Evolutionary conservation across 1,140 invertebrate genomes (phyloP), one percentile per base, ranked within the genome.

Genomic region (Atta colombica): DNA sequence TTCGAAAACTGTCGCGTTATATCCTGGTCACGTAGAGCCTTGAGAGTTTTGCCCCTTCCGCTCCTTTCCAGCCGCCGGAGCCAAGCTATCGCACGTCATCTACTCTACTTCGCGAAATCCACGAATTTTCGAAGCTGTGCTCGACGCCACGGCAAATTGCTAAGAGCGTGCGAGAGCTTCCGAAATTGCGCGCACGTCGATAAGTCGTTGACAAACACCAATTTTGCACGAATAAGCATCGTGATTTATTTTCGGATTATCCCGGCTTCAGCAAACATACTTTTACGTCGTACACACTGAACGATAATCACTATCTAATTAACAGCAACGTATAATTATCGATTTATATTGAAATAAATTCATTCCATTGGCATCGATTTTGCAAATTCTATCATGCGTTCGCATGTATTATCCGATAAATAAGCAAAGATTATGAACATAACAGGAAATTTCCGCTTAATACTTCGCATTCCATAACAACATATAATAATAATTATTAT

Each of bases 1-100:
- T 78, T 78, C 74, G 82, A 66, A 78, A 85, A 85, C 82, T 85
- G 74, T 84, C 82, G 60, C 82, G 82, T 78, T 85, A 84, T 75
- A 84, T 49, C 80, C 69, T 74, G 80, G 80, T 63, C 80, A 75
- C 69, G 69, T 84, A 84, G 80, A 60, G 80, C 65, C 78, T 81
- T 61, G 80, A 84, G 80, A 74, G 66, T 49, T 60, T 74, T 61
- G 68, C 80, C 68, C 68, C 53, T 49, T 61, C 69, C 69, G 69
- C 53, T 84, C 55, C 55, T 84, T 81, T 74, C 28, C 16, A 82
- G 68, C 53, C 69, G 21, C 53, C 14, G 53, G 16, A 4, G 35
- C 25, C 21, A 21, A 45, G 77, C 51, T 81, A 81, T 71, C 78
- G 69, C 55, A 51, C 69, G 69, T 74, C 80, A 84, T 75, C 80